These are phyloP conservation scores for Fopius arisanus DNA, from an alignment of 1,140 invertebrate genomes.

Conservation along the genomic window DNA sequence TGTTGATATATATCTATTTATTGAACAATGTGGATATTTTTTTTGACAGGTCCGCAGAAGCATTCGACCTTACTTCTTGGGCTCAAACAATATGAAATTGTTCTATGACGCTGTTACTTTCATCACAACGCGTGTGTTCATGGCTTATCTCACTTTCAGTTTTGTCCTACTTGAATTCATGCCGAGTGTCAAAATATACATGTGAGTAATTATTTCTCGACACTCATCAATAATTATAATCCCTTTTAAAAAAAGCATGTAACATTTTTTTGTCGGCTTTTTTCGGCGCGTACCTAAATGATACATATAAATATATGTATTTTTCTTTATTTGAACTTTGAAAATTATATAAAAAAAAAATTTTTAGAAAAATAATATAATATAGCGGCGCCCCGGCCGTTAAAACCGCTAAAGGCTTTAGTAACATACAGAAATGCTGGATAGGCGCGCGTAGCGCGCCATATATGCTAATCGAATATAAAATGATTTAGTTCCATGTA, in stretches of 20 bases:
- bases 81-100: conserved; percentile 68
- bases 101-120: conserved; percentile 84
- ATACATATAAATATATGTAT: too few relatives aligned
- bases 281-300: too few relatives aligned
- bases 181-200: conserved; percentile 71
- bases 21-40: conserved; percentile 3
- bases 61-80: conserved; percentile 80
- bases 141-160: conserved; percentile 88
- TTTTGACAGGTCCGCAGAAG: conserved; percentile 71
- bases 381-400: too few relatives aligned
- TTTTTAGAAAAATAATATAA: too few relatives aligned
- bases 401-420: too few relatives aligned
- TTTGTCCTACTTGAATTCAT: conserved; percentile 89
- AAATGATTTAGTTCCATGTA: conserved; percentile 63
- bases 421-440: too few relatives aligned
- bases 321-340: too few relatives aligned
- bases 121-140: conserved; percentile 78
- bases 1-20: not conserved
- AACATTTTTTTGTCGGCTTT: too few relatives aligned
- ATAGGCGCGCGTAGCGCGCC: too few relatives aligned
- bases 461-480: not conserved
- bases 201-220: conserved; percentile 65
- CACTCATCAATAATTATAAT: conserved; percentile 8
- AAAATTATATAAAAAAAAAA: too few relatives aligned
- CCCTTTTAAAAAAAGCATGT: too few relatives aligned